Conservation (phyloP, 2,888 invertebrate species). For the Microdon myrmicae region DNA sequence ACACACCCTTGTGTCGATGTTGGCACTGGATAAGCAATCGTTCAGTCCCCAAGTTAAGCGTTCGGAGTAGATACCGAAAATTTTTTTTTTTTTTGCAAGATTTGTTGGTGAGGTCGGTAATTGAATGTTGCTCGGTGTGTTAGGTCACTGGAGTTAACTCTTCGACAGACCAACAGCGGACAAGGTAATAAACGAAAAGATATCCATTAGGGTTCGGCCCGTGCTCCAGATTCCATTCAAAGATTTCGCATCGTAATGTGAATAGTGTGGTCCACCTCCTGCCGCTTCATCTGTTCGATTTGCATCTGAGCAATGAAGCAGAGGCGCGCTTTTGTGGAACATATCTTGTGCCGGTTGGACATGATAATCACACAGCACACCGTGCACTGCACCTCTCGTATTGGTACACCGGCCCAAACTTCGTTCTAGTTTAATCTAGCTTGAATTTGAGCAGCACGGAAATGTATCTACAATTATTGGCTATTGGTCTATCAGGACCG, state of each 20-base stretch:
- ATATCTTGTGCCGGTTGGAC: conserved; percentile 51
- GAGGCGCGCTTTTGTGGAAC: conserved; percentile 48
- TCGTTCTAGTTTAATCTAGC: too few species aligned
- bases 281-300: conserved; percentile 16
- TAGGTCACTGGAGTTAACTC: conserved; percentile 19
- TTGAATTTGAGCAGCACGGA: conserved; percentile 4
- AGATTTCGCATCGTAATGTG: conserved; percentile 33
- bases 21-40: neutral
- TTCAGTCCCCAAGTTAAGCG: conserved; percentile 1
- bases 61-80: conserved; percentile 12
- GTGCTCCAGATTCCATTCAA: conserved; percentile 48
- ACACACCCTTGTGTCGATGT: conserved; percentile 32
- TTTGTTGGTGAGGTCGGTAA: conserved; percentile 43
- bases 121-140: conserved; percentile 42
- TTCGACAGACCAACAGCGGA: conserved; percentile 7
- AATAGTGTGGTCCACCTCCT: conserved; percentile 12
- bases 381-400: conserved; percentile 17
- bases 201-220: conserved; percentile 48
- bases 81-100: too few species aligned
- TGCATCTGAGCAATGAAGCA: conserved; percentile 22
- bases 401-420: neutral
- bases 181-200: conserved; percentile 46
- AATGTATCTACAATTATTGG: conserved; percentile 45
- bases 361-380: conserved; percentile 41
- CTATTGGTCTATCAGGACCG: conserved; percentile 42